Conservation (phyloP, 2,797 vertebrate species). For the Melanogrammus aeglefinus region DNA sequence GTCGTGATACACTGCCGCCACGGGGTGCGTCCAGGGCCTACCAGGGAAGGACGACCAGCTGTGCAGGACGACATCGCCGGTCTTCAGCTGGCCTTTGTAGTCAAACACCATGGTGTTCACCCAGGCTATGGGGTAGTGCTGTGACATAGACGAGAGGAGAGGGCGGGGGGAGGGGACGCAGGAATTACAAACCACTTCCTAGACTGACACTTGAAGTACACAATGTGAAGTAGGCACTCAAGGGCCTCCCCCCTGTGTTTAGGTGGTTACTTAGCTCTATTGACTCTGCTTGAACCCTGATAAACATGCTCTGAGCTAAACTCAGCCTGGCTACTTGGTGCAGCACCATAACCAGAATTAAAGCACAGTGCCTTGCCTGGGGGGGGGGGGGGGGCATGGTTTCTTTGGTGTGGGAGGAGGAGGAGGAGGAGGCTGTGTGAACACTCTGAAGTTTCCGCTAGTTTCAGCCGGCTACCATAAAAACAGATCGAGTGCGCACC, state of each 20-base stretch:
- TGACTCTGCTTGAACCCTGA: too few species aligned
- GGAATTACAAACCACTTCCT: neutral
- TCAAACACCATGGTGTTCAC: conserved; percentile 99
- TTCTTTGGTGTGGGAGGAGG: too few species aligned
- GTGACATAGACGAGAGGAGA: conserved; percentile 32
- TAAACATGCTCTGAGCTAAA: too few species aligned
- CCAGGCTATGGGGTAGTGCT: conserved; percentile 98
- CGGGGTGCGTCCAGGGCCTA: conserved; percentile 49
- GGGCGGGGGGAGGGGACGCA: neutral
- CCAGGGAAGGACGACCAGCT: conserved; percentile 99
- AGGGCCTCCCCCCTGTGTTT: too few species aligned
- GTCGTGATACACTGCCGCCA: neutral
- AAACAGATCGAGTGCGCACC: neutral
- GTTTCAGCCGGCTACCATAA: neutral
- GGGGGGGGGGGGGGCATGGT: too few species aligned
- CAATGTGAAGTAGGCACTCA: too few species aligned
- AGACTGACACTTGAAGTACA: neutral
- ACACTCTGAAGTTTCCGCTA: too few species aligned
- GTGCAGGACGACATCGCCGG: conserved; percentile 85
- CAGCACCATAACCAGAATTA: too few species aligned
- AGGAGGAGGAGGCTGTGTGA: too few species aligned
- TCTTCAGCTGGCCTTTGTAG: conserved; percentile 94
- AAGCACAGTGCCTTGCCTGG: too few species aligned
- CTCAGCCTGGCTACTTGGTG: too few species aligned
- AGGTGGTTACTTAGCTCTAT: too few species aligned